Evolutionary conservation across 2,888 invertebrate genomes (phyloP).

Genomic region (Hyposoter didymator): DNA sequence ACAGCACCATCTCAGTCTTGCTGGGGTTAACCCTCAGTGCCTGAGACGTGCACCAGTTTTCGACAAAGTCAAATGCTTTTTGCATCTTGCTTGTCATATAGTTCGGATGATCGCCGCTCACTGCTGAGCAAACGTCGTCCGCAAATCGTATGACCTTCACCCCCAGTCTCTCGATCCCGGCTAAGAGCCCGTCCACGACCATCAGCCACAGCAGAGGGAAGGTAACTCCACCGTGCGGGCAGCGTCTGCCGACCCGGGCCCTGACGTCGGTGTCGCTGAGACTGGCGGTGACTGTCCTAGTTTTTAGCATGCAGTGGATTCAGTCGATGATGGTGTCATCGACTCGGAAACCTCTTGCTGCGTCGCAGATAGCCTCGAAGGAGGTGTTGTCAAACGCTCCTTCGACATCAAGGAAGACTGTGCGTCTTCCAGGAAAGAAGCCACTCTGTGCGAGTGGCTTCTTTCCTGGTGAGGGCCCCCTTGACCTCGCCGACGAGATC

Average conservation of each 20-base stretch:
- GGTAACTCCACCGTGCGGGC: constrained; percentile 47
- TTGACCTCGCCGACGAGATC: no score
- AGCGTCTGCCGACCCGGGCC: constrained; percentile 36
- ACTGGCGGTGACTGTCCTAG: constrained; percentile 14
- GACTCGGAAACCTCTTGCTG: constrained; percentile 16
- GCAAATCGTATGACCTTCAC: constrained; percentile 29
- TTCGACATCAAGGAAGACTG: no score
- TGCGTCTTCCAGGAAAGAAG: no score
- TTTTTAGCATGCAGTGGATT: constrained; percentile 31
- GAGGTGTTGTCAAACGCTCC: neutral
- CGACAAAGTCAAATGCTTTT: constrained; percentile 40
- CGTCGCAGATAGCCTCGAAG: constrained; percentile 1
- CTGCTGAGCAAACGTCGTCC: constrained; percentile 40
- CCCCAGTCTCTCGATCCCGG: constrained; percentile 7
- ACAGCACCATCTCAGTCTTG: constrained; percentile 63
- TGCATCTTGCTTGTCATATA: constrained; percentile 42
- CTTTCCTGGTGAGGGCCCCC: no score
- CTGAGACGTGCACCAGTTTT: constrained; percentile 40
- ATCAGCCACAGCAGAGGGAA: constrained; percentile 19
- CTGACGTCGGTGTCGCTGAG: constrained; percentile 18
- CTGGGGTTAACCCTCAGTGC: constrained; percentile 42
- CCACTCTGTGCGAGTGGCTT: no score
- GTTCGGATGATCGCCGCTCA: constrained; percentile 30
- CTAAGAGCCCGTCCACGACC: constrained; percentile 24
- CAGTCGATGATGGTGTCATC: constrained; percentile 32